Evolutionary conservation across 2,888 invertebrate species (phyloP).

Genomic region (Osedax frankpressi): DNA sequence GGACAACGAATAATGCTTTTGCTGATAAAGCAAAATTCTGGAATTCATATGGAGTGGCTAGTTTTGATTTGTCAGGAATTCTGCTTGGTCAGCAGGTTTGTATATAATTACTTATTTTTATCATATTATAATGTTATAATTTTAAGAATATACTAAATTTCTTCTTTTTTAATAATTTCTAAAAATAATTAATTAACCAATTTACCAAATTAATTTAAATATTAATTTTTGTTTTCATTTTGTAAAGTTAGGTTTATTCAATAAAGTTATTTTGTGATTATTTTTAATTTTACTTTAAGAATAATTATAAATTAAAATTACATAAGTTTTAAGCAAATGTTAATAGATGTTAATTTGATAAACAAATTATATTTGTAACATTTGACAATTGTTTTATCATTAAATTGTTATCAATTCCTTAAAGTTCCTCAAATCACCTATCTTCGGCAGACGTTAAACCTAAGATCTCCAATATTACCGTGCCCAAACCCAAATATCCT

Average conservation of each 20-base stretch:
- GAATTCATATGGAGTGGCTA: slow-evolving; percentile 43
- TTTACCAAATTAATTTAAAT: not conserved
- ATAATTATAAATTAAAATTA: too few relatives aligned
- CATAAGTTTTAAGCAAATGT: too few relatives aligned
- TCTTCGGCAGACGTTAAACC: slow-evolving; percentile 30
- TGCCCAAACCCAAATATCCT: slow-evolving; percentile 39
- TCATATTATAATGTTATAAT: not conserved
- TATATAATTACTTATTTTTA: not conserved
- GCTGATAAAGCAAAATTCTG: slow-evolving; percentile 36
- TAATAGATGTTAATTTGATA: too few relatives aligned
- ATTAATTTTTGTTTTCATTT: too few relatives aligned
- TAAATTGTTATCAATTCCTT: too few relatives aligned
- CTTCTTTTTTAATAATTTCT: not conserved
- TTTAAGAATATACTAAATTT: too few relatives aligned
- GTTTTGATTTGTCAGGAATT: slow-evolving; percentile 39
- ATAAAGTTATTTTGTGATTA: too few relatives aligned
- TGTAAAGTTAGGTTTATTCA: too few relatives aligned
- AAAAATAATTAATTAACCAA: not conserved
- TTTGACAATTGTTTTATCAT: too few relatives aligned
- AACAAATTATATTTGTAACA: too few relatives aligned
- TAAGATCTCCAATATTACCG: slow-evolving; percentile 38
- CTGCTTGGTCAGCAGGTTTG: slow-evolving; percentile 36
- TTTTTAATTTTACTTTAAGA: too few relatives aligned
- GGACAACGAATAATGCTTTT: slow-evolving; percentile 42
- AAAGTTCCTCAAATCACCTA: too few relatives aligned